A percentile compares a stretch with the other conserved stretches of the same genome.
Conservation (phyloP, 2,888 invertebrate genomes). For the Sarcophaga rosellei region DNA sequence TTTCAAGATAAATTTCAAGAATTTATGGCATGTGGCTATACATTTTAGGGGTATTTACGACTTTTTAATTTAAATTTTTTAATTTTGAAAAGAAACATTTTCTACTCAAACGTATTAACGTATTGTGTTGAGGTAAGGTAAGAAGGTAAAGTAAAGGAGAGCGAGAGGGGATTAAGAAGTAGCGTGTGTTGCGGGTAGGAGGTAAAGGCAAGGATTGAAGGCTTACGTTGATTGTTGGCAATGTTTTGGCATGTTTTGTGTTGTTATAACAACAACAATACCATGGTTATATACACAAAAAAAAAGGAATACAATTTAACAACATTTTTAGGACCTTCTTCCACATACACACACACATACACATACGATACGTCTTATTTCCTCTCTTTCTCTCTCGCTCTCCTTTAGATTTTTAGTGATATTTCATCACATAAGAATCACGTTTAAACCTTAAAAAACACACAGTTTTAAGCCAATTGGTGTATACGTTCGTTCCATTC, state of each 20-base stretch:
- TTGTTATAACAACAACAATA: not conserved
- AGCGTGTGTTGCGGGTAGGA: not conserved
- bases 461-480: not conserved
- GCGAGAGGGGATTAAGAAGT: no score
- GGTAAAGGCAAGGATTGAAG: not conserved
- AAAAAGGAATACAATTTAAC: slow-evolving; percentile 11
- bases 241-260: not conserved
- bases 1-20: not conserved
- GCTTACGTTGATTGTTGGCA: not conserved
- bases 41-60: not conserved
- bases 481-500: no score
- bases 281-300: slow-evolving; percentile 22
- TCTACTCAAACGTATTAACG: no score
- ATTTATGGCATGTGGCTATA: not conserved
- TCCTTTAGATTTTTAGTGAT: not conserved
- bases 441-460: slow-evolving; percentile 15
- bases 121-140: no score
- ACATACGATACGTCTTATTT: not conserved
- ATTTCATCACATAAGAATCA: not conserved
- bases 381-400: not conserved
- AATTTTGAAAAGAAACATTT: not conserved
- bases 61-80: not conserved
- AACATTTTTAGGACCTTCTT: slow-evolving; percentile 6
- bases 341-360: not conserved
- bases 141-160: no score